Evolutionary conservation across 1,140 invertebrate genomes (phyloP), one percentile per base, ranked within the genome.

Genomic region (Brachionus sp.): DNA sequence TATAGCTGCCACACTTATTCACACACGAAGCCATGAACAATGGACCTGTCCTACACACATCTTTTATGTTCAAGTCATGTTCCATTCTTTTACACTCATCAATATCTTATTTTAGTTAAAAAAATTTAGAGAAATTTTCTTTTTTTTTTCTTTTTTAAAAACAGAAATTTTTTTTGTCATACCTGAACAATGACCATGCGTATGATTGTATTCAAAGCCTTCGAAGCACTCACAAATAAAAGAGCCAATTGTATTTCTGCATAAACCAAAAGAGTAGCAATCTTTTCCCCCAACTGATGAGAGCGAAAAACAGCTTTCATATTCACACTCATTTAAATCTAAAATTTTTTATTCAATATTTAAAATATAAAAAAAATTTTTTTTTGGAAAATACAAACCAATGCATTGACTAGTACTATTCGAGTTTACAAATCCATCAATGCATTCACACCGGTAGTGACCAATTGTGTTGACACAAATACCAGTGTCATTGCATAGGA

Each of bases 401-500:
- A 80, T 66, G 77, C 77, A 80, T 19, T 39, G 7, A 37, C 5
- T 44, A 2, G 77, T 35, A 42, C 29, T 37, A 42, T 80, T 35
- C 12, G 77, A 57, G 37, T 80, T 80, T 6, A 23, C n/a, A 12
- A 62, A 80, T 25, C 77, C 77, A 19, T 57, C 19, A 1, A 62
- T 37, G 35, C 77, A 80, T 13, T 80, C 77, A 44, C 77, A 80
- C 39, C 50, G n/a, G n/a, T 80, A 80, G n/a, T 62, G 33, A 6
- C 77, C 77, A 19, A 80, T 62, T 42, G 77, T 80, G 50, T 80
- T 80, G 25, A 80, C 13, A n/a, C 77, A 80, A 12, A 19, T 29
- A 66, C 77, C 77, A 80, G 77, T 80, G 25, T 44, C 77, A 25
- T 80, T 80, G 23, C 77, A 80, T 9, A 82, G n/a, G n/a, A 23